Evolutionary conservation across 2,797 vertebrate genomes (phyloP), one percentile per base, ranked within the genome.

Genomic region (Sebastes diaconus): DNA sequence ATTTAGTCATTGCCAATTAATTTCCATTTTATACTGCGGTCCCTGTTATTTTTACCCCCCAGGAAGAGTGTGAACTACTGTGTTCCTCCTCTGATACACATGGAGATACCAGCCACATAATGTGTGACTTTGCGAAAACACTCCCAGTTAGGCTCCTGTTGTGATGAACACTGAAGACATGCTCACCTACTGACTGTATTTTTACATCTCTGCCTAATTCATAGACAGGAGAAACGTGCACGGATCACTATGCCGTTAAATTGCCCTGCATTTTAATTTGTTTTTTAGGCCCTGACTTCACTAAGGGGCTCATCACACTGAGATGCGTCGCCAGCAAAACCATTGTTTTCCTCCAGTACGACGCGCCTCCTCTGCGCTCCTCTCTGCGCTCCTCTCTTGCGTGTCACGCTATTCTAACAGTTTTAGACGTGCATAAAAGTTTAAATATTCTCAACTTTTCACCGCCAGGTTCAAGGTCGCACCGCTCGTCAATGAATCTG

Each of bases 401-500:
- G 6, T 42, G 39, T 42, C 39, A 42, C 14, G 39, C 3, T 42
- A 42, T 42, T 42, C 39, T 42, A 42, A 14, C 39, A 42, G 39
- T 42, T 42, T 42, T 42, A 16, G 39, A 42, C 39, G 6, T 42
- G 39, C 39, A 42, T 42, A 42, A 42, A 42, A 42, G 39, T 16
- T 16, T 0, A 42, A 42, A 42, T 42, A 42, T 42, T 0, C 39
- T 42, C 39, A 42, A 16, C 39, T 42, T 42, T 16, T 42, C 39
- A 0, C 39, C 6, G 0, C 0, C 6, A 42, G 39, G 39, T 42
- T 0, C 0, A 0, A 42, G 0, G 14, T 42, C 39, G 14, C 39
- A 42, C 39, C 39, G 39, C 39, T 42, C 6, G 14, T 42, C 39
- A 42, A 16, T 42, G 3, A 42, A 42, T 42, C 39, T 16, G 39